Evolutionary conservation across 2,888 invertebrate genomes (phyloP), one percentile per base, ranked within the genome.

Genomic region (Apamea sordens): DNA sequence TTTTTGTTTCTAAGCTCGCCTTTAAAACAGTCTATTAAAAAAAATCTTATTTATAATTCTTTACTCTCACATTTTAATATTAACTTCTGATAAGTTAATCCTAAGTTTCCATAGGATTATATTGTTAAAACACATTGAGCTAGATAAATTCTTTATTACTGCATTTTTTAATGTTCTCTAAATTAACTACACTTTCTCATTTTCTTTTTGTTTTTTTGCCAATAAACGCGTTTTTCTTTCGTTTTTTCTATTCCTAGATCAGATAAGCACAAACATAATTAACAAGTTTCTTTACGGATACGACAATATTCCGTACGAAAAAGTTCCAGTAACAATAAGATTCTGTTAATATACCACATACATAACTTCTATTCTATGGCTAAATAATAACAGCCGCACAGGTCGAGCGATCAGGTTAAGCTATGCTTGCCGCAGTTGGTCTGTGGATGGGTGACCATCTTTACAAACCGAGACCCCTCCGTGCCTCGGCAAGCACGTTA

Each of bases 51-150:
- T 44, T 13, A 24, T 68, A n/a, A 53, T 32, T n/a, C 15, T 71
- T 67, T 41, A 8, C 15, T 67, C 6, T 83, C 24, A n/a, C 3
- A 70, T 67, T 74, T 65, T 21, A 63, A 73, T 74, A 28, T 74
- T 74, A n/a, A n/a, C n/a, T n/a, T n/a, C n/a, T n/a, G n/a, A n/a
- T n/a, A n/a, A n/a, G n/a, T n/a, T n/a, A 32, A 61, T 63, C 65
- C 10, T n/a, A 8, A 47, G n/a, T 44, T 53, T 75, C 5, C 67
- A 24, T 18, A 44, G 0, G 8, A 74, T 65, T 50, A 69, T 13
- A n/a, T 10, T 56, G 6, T 18, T 53, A 53, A 21, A 53, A 21
- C 21, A 53, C 10, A 1, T 32, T 24, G 10, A 10, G 0, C 10
- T 8, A 10, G 10, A 24, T 28, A 44, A n/a, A 47, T n/a, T 47